Base-by-base conservation (phyloP, 2,888 invertebrate species). In the Ichneumoninae sp. region DNA sequence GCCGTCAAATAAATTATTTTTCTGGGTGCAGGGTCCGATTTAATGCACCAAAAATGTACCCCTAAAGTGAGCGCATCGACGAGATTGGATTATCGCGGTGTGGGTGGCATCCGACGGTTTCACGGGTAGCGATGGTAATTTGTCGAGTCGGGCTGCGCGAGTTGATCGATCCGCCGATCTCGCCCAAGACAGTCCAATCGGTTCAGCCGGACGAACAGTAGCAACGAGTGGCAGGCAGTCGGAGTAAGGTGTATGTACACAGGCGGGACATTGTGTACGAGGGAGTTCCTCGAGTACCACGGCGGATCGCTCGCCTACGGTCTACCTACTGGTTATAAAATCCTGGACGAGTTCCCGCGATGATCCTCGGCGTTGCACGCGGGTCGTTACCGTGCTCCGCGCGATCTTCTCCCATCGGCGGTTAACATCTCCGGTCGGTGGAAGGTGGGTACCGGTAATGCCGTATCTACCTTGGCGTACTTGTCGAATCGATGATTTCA, bases 91-190 rank as follows among this genome's bases (percentile, higher is more conserved):
- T 16, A 47, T 47, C 16, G 57, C 57, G 10, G 57, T 3, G 57
- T 57, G 19, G 78, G 71, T 47, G 50, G 79, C 80, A 79, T 68
- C 68, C 79, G 52, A 80, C 76, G 76, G 76, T 82, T 85, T 82
- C 84, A 82, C 82, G 80, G 82, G 75, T 52, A 79, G 82, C 84
- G 72, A 36, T 76, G 84, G 84, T 82, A 82, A 85, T 85, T 85
- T 85, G 84, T 85, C 84, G 82, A 82, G 84, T 68, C 82, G 76
- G 76, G 68, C 52, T 76, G 84, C 80, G 72, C 82, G 82, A 82
- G 84, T 85, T 82, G 82, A 85, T 85, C 82, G 82, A 85, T 85
- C 82, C 84, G 84, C 82, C 76, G 84, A 85, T 85, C 84, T 79
- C 79, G 70, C 82, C 79, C 80, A 72, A 82, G 75, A 85, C 82